Conservation (phyloP, 2,113 vertebrate species). For the Natator depressus region DNA sequence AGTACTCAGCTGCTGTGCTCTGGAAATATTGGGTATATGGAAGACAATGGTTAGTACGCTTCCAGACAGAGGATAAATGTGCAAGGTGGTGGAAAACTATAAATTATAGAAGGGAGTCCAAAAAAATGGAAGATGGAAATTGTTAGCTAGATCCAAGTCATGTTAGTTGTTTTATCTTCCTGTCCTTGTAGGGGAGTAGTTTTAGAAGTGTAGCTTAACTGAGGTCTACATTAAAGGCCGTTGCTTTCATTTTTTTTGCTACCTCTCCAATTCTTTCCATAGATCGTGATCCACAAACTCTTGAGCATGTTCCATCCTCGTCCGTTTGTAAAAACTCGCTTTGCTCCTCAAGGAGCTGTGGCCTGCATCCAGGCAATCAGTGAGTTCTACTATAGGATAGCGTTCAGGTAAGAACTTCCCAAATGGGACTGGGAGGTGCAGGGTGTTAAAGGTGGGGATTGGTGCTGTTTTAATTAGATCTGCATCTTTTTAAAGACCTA, state of each 20-base stretch:
- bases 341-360: conserved; percentile 92
- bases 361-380: conserved; percentile 91
- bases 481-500: neutral
- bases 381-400: conserved; percentile 91
- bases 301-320: conserved; percentile 95
- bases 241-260: neutral
- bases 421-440: rapidly evolving
- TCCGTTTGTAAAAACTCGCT: conserved; percentile 93
- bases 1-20: neutral
- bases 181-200: neutral
- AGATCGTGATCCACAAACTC: conserved; percentile 92
- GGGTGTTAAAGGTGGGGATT: too few species aligned
- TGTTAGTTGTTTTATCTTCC: neutral
- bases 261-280: neutral
- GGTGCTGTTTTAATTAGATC: rapidly evolving
- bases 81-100: neutral
- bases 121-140: neutral
- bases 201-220: neutral
- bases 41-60: neutral
- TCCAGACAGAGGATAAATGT: neutral
- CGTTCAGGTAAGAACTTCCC: conserved; percentile 85
- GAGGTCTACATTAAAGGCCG: rapidly evolving
- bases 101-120: neutral
- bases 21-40: neutral
- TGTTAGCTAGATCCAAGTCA: neutral